Evolutionary conservation across 2,797 vertebrate species (phyloP).

Genomic region (Sebastes baramenuke): DNA sequence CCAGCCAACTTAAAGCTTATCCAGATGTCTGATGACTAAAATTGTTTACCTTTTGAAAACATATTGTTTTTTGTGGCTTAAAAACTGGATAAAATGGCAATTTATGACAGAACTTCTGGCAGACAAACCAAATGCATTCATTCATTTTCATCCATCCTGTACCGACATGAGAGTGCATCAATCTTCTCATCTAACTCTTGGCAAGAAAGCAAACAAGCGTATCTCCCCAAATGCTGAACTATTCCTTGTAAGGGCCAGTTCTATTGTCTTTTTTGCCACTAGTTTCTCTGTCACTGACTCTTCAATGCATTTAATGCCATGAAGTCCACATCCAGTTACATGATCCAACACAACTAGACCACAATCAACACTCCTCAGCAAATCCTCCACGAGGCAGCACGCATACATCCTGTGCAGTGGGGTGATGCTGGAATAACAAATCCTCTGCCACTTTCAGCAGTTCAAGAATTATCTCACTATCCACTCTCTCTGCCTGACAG

Average conservation of each 20-base stretch:
- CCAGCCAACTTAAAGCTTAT: neutral
- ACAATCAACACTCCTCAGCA: constrained; percentile 50
- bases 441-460: constrained; percentile 49
- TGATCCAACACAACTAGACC: constrained; percentile 30
- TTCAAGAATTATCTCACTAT: constrained; percentile 47
- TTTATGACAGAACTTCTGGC: neutral
- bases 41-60: no score
- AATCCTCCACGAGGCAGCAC: constrained; percentile 40
- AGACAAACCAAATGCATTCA: neutral
- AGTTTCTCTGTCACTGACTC: neutral
- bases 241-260: neutral
- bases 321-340: constrained; percentile 15
- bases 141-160: neutral
- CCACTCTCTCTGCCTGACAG: constrained; percentile 37
- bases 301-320: neutral
- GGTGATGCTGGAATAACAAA: constrained; percentile 52
- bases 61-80: no score
- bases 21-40: neutral
- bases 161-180: neutral
- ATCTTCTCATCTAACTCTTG: neutral
- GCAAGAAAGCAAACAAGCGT: neutral
- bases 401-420: constrained; percentile 39
- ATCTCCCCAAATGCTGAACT: neutral
- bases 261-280: neutral
- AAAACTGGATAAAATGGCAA: neutral